A percentile compares a stretch with the other conserved stretches of the same genome.
These are phyloP conservation scores for Volucella zonaria DNA, from an alignment of 2,888 invertebrate species.

Conservation along the genomic window DNA sequence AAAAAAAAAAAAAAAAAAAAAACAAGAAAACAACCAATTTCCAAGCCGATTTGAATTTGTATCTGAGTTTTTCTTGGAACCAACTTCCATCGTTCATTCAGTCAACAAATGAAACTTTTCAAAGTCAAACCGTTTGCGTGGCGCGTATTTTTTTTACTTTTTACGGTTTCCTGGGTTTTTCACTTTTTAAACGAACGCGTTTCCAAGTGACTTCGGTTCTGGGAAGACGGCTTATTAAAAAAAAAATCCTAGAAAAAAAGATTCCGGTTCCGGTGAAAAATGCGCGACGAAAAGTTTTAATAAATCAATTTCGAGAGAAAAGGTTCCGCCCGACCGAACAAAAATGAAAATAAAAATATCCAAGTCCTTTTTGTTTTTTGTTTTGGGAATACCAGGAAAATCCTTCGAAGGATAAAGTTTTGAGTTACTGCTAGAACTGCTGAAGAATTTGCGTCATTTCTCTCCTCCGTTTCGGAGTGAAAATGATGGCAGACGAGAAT, in stretches of 20 bases:
- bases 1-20: too few relatives aligned
- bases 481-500: conserved; percentile 45
- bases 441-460: conserved; percentile 11
- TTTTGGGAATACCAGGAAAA: conserved; percentile 7
- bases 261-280: not conserved
- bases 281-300: conserved; percentile 56
- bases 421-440: not conserved
- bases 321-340: not conserved
- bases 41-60: conserved; percentile 25
- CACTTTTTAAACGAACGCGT: not conserved
- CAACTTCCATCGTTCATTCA: conserved; percentile 58
- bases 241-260: not conserved
- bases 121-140: conserved; percentile 67
- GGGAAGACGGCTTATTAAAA: not conserved
- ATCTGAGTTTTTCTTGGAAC: conserved; percentile 43
- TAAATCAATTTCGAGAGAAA: conserved; percentile 44
- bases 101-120: conserved; percentile 72
- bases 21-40: conserved; percentile 1
- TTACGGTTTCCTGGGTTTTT: not conserved
- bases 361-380: not conserved
- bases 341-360: conserved; percentile 8
- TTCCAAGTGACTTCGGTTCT: not conserved
- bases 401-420: conserved; percentile 46
- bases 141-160: conserved; percentile 28
- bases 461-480: conserved; percentile 3